Conservation (phyloP, 2,113 vertebrate genomes). For the Odontesthes bonariensis region DNA sequence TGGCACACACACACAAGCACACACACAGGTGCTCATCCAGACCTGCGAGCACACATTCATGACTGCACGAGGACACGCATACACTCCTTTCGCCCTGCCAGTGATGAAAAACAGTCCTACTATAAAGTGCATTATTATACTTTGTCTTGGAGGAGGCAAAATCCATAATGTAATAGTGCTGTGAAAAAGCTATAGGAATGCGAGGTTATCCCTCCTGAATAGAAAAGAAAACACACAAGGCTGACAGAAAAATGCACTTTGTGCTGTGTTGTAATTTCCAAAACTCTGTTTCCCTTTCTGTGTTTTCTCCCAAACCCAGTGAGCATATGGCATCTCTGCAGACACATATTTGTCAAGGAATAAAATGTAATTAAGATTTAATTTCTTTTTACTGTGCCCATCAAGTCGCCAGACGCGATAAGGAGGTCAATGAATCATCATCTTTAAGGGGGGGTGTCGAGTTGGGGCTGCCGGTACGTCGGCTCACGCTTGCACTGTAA, state of each 20-base stretch:
- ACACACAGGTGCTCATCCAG: constrained; percentile 46
- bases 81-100: constrained; percentile 42
- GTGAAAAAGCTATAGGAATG: constrained; percentile 70
- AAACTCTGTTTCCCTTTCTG: constrained; percentile 27
- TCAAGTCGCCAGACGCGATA: constrained; percentile 72
- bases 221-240: constrained; percentile 55
- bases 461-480: constrained; percentile 15
- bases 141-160: constrained; percentile 72
- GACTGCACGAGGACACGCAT: constrained; percentile 46
- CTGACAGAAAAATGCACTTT: constrained; percentile 63
- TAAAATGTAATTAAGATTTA: constrained; percentile 80
- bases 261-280: constrained; percentile 55
- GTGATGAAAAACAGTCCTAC: constrained; percentile 75
- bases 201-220: constrained; percentile 59
- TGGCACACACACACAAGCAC: constrained; percentile 34
- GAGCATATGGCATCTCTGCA: constrained; percentile 74
- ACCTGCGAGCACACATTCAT: constrained; percentile 35
- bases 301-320: constrained; percentile 26
- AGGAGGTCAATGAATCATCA: constrained; percentile 75
- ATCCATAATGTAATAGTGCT: constrained; percentile 81
- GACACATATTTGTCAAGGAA: constrained; percentile 75
- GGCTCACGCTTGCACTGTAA: constrained; percentile 25
- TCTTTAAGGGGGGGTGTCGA: constrained; percentile 8
- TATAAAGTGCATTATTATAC: constrained; percentile 77
- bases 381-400: constrained; percentile 76